Evolutionary conservation across 1,140 invertebrate genomes (phyloP).

Genomic region (Portunus trituberculatus): DNA sequence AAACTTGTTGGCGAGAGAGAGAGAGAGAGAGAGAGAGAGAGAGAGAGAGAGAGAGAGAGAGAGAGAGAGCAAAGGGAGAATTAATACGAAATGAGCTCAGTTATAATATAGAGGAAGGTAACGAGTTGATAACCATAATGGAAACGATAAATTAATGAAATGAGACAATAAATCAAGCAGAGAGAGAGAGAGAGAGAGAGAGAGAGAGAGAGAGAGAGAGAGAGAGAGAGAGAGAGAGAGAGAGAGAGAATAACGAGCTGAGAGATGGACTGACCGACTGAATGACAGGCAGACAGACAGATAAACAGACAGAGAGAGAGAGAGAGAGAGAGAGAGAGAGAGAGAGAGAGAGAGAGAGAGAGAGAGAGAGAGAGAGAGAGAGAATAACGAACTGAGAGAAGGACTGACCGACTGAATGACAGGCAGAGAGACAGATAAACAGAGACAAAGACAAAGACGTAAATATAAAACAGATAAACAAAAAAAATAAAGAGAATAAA

Average conservation of each 20-base stretch:
- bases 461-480: neutral
- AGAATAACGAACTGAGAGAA: too few species aligned
- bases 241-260: neutral
- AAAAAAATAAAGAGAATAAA: neutral
- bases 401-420: too few species aligned
- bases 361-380: neutral
- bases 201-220: conserved; percentile 53
- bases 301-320: neutral
- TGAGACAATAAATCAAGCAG: neutral
- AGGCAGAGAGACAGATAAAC: neutral
- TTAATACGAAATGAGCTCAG: neutral
- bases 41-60: neutral
- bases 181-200: conserved; percentile 42
- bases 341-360: neutral
- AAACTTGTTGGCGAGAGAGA: neutral
- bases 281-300: neutral
- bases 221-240: conserved; percentile 32
- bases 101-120: neutral
- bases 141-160: neutral
- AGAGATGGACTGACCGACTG: neutral
- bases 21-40: neutral
- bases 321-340: neutral
- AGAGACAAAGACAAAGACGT: neutral
- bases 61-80: neutral
- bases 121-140: neutral